Base-by-base conservation (phyloP, 2,797 vertebrate species). In the Galagoides demidoff region DNA sequence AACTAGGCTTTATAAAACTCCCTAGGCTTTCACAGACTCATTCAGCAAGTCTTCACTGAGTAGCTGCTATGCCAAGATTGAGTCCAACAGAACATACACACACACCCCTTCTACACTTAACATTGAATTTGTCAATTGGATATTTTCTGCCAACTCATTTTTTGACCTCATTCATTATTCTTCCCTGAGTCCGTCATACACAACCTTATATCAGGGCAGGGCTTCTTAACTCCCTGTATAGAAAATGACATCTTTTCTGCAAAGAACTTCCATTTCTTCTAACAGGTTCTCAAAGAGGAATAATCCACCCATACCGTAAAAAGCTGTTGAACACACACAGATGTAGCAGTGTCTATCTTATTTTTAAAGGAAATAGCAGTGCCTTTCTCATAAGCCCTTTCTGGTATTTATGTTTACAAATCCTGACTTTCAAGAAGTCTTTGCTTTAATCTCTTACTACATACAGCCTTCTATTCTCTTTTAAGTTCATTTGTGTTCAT, bases 231-330 rank as follows among this genome's bases (percentile, higher is more conserved):
- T 27, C 29, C 2, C 31, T 66, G 0, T n/a, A 39, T 10, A 17
- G 88, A 85, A 95, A 83, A 71, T 37, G 16, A 43, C 52, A 45
- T 55, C 49, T 90, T 94, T 94, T 95, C 31, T 68, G 73, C 14
- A 52, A 91, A 74, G 81, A 85, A n/a, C 0, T 89, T 93, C 66
- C 66, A 61, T 89, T 43, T 43, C 39, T 94, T 94, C 81, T 25
- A 77, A 66, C 27, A 91, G 39, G 27, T 89, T 90, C 79, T 94
- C 45, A 45, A 90, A 90, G 27, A 94, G 9, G 31, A 9, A 49
- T 77, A 78, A 29, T 2, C 49, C 10, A 19, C 59, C 43, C n/a
- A 29, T 59, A 77, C n/a, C 68, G 11, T 68, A 64, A 68, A 84
- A 68, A 68, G 4, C 8, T 16, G 1, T 43, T 59, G 37, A 31